A percentile compares a stretch with the other conserved stretches of the same genome.
These are phyloP conservation scores for Microctenopoma stevenorrisi DNA, from an alignment of 2,797 vertebrate species.

Conservation along the genomic window DNA sequence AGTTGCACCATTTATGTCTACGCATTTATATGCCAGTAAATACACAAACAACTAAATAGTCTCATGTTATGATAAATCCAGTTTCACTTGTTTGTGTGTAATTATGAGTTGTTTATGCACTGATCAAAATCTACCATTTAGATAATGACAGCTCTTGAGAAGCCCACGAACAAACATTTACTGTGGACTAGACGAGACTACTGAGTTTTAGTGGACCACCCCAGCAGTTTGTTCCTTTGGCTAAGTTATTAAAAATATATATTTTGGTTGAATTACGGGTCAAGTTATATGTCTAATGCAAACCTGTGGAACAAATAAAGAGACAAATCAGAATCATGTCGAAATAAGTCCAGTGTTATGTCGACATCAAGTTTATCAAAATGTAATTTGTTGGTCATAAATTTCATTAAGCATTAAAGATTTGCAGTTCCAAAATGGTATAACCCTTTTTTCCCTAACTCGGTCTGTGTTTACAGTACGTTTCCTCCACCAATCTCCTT, in stretches of 20 bases:
- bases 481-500: too few relatives aligned
- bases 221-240: not conserved
- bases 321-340: not conserved
- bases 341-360: not conserved
- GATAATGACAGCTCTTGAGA: constrained; percentile 44
- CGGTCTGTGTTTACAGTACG: too few relatives aligned
- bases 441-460: too few relatives aligned
- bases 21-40: constrained; percentile 17
- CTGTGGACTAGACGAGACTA: not conserved
- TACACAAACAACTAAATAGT: constrained; percentile 15
- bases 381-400: not conserved
- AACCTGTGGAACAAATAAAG: not conserved
- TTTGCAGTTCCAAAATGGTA: too few relatives aligned
- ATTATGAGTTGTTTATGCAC: constrained; percentile 52
- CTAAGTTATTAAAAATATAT: not conserved
- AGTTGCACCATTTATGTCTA: constrained; percentile 3
- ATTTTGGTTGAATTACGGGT: not conserved
- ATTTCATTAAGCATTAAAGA: not conserved
- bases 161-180: constrained; percentile 18
- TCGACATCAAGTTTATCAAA: not conserved
- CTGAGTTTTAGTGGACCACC: not conserved
- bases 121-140: constrained; percentile 46
- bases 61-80: constrained; percentile 19
- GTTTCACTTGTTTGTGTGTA: constrained; percentile 50
- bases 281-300: not conserved